Conservation (phyloP, 2,113 vertebrate species). For the Phocoena phocoena region DNA sequence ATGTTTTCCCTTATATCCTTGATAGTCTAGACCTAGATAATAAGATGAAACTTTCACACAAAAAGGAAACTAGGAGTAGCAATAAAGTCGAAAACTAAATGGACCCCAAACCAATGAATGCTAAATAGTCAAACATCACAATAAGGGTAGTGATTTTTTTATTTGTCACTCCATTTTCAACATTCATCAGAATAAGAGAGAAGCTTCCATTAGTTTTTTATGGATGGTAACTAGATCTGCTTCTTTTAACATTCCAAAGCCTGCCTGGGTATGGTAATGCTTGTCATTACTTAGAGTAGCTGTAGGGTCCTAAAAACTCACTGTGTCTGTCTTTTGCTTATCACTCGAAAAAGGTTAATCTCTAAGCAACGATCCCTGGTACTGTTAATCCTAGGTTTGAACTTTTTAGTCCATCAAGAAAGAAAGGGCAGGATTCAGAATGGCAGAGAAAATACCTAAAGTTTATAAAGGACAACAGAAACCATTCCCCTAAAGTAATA, state of each 20-base stretch:
- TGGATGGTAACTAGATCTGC: slow-evolving; percentile 76
- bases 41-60: slow-evolving; percentile 62
- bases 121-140: slow-evolving; percentile 64
- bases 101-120: slow-evolving; percentile 74
- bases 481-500: not conserved
- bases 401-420: slow-evolving; percentile 53
- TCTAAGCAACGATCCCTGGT: slow-evolving; percentile 81
- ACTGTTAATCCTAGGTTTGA: slow-evolving; percentile 75
- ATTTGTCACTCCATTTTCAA: slow-evolving; percentile 74
- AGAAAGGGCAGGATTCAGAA: not conserved
- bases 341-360: slow-evolving; percentile 83
- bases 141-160: slow-evolving; percentile 65
- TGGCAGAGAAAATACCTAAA: slow-evolving; percentile 64
- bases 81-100: slow-evolving; percentile 66
- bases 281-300: slow-evolving; percentile 80
- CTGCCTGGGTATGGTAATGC: slow-evolving; percentile 69
- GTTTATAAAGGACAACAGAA: slow-evolving; percentile 54
- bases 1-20: slow-evolving; percentile 49
- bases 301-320: slow-evolving; percentile 79
- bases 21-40: slow-evolving; percentile 70
- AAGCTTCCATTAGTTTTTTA: slow-evolving; percentile 79
- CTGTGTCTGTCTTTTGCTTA: slow-evolving; percentile 76
- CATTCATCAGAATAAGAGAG: slow-evolving; percentile 78
- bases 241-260: slow-evolving; percentile 78
- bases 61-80: slow-evolving; percentile 47